A percentile compares a stretch with the other conserved stretches of the same genome.
Conservation (phyloP, 1,140 invertebrate genomes). For the Potamilus streckersoni region DNA sequence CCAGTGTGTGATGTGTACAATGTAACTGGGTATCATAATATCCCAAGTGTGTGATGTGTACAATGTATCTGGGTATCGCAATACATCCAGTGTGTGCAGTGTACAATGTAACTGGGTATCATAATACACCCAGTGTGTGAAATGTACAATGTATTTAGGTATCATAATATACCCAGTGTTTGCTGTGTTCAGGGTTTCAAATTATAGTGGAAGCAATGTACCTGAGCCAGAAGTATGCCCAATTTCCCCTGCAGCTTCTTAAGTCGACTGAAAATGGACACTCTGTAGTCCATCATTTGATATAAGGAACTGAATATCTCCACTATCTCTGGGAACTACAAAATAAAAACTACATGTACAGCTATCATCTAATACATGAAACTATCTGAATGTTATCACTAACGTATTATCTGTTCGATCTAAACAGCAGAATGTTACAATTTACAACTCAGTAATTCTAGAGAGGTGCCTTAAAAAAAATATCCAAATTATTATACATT, state of each 20-base stretch:
- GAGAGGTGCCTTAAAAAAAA: no score
- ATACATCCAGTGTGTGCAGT: not conserved
- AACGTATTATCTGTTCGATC: no score
- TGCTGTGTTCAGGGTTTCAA: not conserved
- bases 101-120: not conserved
- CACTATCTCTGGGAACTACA: constrained; percentile 61
- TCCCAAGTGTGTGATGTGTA: not conserved
- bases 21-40: not conserved
- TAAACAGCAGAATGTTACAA: no score
- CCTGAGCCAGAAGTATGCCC: constrained; percentile 61
- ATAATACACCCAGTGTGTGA: not conserved
- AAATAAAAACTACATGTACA: constrained; percentile 7
- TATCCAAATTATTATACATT: no score
- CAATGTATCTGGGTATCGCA: not conserved
- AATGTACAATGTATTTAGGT: not conserved
- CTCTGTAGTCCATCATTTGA: constrained; percentile 61
- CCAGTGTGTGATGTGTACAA: no score
- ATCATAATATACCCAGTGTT: not conserved
- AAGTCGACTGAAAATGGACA: constrained; percentile 47
- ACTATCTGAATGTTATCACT: no score
- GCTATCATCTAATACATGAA: no score
- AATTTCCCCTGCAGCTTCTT: constrained; percentile 61
- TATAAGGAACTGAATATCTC: constrained; percentile 58
- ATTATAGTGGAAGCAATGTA: constrained; percentile 13
- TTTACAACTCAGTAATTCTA: no score